Evolutionary conservation across 2,888 invertebrate genomes (phyloP).

Genomic region (Lepetodrilus schrolli): DNA sequence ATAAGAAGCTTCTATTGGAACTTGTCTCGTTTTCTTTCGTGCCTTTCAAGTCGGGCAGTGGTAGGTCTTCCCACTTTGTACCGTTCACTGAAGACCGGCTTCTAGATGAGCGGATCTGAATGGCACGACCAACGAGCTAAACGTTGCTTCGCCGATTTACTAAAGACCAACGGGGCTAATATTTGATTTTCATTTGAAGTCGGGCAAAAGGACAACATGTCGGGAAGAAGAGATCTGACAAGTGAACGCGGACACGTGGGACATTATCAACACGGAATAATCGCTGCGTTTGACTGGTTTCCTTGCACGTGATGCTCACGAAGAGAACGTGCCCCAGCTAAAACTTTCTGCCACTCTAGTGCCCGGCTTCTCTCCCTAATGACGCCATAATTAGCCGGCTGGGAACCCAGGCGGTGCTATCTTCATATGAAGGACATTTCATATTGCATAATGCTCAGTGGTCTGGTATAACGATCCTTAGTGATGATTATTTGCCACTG

Average conservation of each 20-base stretch:
- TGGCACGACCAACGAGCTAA: background rate
- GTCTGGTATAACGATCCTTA: background rate
- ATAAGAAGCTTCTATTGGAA: background rate
- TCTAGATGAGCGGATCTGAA: background rate
- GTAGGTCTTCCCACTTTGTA: slow-evolving; percentile 20
- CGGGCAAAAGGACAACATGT: background rate
- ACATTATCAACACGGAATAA: slow-evolving; percentile 17
- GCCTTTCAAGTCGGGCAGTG: slow-evolving; percentile 11
- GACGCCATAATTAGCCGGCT: background rate
- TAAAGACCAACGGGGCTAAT: slow-evolving; percentile 3
- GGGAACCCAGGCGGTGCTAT: background rate
- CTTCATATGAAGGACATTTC: too few species aligned
- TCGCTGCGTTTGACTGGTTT: slow-evolving; percentile 12
- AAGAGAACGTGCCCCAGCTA: background rate
- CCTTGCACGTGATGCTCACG: background rate
- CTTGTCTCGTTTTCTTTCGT: background rate
- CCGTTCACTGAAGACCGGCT: background rate
- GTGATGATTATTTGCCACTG: too few species aligned
- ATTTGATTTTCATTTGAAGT: slow-evolving; percentile 22
- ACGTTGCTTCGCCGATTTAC: slow-evolving; percentile 15
- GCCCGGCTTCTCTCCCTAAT: background rate
- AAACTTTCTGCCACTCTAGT: too few species aligned
- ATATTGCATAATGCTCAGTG: background rate
- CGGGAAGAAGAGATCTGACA: background rate
- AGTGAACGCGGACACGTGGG: background rate